A percentile compares a stretch with the other conserved stretches of the same genome.
phyloP scores from a whole-genome alignment of 2,113 vertebrate genomes.

The Aegithalos caudatus region DNA sequence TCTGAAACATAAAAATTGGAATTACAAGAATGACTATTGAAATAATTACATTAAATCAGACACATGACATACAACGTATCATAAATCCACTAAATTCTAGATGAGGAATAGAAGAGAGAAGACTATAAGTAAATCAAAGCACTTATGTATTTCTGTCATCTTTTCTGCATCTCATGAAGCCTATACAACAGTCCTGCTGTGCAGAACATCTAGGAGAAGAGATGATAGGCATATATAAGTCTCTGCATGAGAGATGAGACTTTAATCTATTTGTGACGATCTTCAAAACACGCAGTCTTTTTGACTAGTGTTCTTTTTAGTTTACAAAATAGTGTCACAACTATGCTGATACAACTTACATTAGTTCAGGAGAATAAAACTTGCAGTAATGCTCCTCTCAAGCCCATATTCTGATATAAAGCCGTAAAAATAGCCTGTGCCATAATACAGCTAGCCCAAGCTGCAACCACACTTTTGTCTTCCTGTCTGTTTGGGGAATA shows the following conservation, averaged over 20 bases:
- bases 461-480: not conserved
- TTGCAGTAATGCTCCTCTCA: not conserved
- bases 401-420: not conserved
- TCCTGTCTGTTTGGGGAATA: not conserved
- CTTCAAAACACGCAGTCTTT: constrained; percentile 14
- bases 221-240: constrained; percentile 42
- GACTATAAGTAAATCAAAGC: constrained; percentile 34
- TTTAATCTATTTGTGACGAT: constrained; percentile 40
- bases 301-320: constrained; percentile 39
- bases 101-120: constrained; percentile 12
- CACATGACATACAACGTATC: not conserved
- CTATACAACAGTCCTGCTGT: not conserved
- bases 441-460: not conserved
- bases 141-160: constrained; percentile 45
- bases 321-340: constrained; percentile 50
- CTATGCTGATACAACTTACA: not conserved
- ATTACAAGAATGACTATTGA: not conserved
- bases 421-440: not conserved
- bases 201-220: not conserved
- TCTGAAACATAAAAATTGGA: not conserved
- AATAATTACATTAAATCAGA: constrained; percentile 37
- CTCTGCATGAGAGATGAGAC: constrained; percentile 20
- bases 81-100: not conserved
- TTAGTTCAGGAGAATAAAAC: not conserved
- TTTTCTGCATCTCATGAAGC: constrained; percentile 8